Evolutionary conservation across 2,888 invertebrate genomes (phyloP), one percentile per base, ranked within the genome.

Genomic region (Octonoba sinensis): DNA sequence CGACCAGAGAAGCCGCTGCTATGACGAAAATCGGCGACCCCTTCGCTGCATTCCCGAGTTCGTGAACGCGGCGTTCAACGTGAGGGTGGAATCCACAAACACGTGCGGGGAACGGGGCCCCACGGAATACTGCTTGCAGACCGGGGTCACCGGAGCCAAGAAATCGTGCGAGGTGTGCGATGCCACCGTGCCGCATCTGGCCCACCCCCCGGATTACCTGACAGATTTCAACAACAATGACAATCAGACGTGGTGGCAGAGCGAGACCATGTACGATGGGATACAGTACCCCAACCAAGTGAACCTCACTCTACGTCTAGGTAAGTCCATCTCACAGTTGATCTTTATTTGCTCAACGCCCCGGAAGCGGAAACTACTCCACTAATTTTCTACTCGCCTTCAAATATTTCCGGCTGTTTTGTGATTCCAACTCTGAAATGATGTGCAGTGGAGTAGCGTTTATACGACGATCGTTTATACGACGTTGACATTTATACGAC

Each of bases 161-260:
- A 95, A 95, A 87, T 93, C 94, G 4, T 96, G 95, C 87, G 93
- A 94, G 86, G 90, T 91, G 8, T 98, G 97, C 89, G 92, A 91
- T 84, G 87, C 88, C 15, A 91, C 87, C 87, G 91, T 90, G 11
- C 90, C 90, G 0, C 87, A 88, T 54, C 90, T 91, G 36, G 91
- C 93, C 84, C 95, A 95, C 87, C 91, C 93, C 62, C 91, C 94
- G 18, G 89, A 91, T 70, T 95, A 92, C 88, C 91, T 99, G 86
- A 99, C 98, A 3, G 99, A 99, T 89, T 91, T 95, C 87, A 95
- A 97, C 88, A 95, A 95, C 88, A 93, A 93, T 84, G 94, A 95
- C 85, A 95, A 95, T 87, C 93, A 94, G 85, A 96, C 97, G 0
- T 97, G 96, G 96, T 97, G 97, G 97, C 97, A 97, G 88, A 97